Evolutionary conservation across 2,113 vertebrate genomes (phyloP).

Genomic region (Semnornis frantzii): DNA sequence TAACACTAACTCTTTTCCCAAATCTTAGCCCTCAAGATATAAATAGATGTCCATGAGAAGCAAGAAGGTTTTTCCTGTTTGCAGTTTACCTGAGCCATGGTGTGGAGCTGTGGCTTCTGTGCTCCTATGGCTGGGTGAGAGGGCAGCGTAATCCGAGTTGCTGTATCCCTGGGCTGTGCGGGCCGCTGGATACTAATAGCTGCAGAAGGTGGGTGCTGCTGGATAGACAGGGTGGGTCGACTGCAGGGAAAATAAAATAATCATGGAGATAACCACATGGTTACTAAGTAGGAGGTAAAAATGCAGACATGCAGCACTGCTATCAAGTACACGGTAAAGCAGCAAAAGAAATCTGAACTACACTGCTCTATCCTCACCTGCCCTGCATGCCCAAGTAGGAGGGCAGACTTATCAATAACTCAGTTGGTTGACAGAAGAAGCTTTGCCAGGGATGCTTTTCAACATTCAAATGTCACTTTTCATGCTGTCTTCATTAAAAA

Average conservation of each 20-base stretch:
- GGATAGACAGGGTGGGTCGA: conserved; percentile 89
- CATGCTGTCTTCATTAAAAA: not conserved
- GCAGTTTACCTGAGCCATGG: conserved; percentile 87
- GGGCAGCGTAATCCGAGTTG: conserved; percentile 89
- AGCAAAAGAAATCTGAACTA: accelerated
- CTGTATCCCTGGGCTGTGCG: conserved; percentile 83
- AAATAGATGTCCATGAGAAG: accelerated
- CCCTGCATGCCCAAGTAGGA: accelerated
- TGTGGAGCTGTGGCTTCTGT: conserved; percentile 90
- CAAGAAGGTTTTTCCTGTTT: not conserved
- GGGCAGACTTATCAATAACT: not conserved
- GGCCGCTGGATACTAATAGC: conserved; percentile 93
- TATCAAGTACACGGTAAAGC: accelerated
- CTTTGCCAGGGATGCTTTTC: not conserved
- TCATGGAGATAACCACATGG: not conserved
- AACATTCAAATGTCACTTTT: not conserved
- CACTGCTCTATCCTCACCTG: not conserved
- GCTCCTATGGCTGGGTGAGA: conserved; percentile 90
- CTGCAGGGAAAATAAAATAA: conserved; percentile 44
- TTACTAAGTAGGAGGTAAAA: accelerated
- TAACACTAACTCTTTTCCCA: not conserved
- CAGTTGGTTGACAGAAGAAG: not conserved
- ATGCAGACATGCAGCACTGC: not conserved
- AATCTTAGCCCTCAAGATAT: not conserved
- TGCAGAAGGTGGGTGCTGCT: conserved; percentile 85